Base-by-base conservation (phyloP, 53 echinoderm and acorn worm species). In the Holothuria leucospilota region DNA sequence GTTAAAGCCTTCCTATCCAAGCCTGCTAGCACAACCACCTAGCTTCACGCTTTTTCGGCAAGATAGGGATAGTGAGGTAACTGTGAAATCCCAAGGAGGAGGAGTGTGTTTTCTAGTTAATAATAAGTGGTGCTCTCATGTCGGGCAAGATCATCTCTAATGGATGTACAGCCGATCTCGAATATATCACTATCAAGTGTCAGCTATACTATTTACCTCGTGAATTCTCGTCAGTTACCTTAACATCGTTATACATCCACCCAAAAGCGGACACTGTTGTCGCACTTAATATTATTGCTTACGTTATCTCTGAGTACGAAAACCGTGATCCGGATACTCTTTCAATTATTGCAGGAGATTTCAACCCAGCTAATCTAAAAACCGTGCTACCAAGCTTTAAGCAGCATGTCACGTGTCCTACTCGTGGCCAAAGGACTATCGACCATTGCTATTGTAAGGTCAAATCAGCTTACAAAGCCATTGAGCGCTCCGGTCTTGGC, bases 121-220 rank as follows among this genome's bases (percentile, higher is more conserved):
- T n/a, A n/a, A n/a, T n/a, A n/a, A n/a, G n/a, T n/a, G n/a, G n/a
- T n/a, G n/a, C n/a, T n/a, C n/a, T n/a, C n/a, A n/a, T n/a, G n/a
- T n/a, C 59, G 70, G n/a, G 52, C n/a, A n/a, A n/a, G n/a, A n/a
- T n/a, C n/a, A n/a, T n/a, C n/a, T n/a, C n/a, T n/a, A n/a, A 71
- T 13, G 59, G 69, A 20, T 88, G 89, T 41, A 69, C 89, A 21
- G 12, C 29, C 2, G 84, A 88, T 29, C 40, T 88, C 20, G 89
- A 88, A 71, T 51, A 24, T 34, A 38, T 88, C 40, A 82, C 73
- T 56, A 84, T 88, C 21, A 82, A 84, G 58, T 88, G 89, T 84
- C 77, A 72, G 59, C n/a, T n/a, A n/a, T n/a, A n/a, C n/a, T n/a
- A n/a, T n/a, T n/a, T n/a, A 59, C 84, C 84, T 15, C 69, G 89